Conservation (phyloP, 2,888 invertebrate species). For the Helobdella robusta region DNA sequence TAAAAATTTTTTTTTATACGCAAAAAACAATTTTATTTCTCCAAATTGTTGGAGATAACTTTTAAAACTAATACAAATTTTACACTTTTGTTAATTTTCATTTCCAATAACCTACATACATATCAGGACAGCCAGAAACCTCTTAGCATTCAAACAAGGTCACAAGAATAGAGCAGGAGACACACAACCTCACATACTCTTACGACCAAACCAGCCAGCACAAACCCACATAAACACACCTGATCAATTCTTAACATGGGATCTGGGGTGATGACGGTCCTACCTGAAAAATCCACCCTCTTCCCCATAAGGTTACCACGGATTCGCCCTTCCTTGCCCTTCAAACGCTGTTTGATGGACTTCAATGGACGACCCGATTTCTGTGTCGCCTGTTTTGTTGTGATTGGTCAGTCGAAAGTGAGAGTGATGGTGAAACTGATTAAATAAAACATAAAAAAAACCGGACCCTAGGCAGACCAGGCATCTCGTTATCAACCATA, state of each 20-base stretch:
- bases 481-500: slow-evolving; percentile 95
- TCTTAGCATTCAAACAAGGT: too few relatives aligned
- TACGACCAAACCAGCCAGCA: neutral
- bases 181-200: too few relatives aligned
- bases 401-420: too few relatives aligned
- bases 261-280: slow-evolving; percentile 70
- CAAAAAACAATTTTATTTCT: too few relatives aligned
- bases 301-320: slow-evolving; percentile 99
- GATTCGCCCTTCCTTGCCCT: slow-evolving; percentile 97
- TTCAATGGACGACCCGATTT: slow-evolving; percentile 84
- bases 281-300: slow-evolving; percentile 97
- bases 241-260: slow-evolving; percentile 71
- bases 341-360: slow-evolving; percentile 84
- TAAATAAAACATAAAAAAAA: neutral
- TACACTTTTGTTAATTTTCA: too few relatives aligned
- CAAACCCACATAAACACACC: slow-evolving; percentile 42
- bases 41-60: too few relatives aligned
- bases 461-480: slow-evolving; percentile 58
- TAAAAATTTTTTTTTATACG: too few relatives aligned
- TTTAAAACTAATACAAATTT: too few relatives aligned
- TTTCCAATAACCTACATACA: too few relatives aligned
- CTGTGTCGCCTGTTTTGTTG: slow-evolving; percentile 18
- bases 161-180: too few relatives aligned
- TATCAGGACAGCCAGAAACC: too few relatives aligned
- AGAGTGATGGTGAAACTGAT: too few relatives aligned